phyloP scores from a whole-genome alignment of 2,888 invertebrate genomes.

The Caenorhabditis becei region DNA sequence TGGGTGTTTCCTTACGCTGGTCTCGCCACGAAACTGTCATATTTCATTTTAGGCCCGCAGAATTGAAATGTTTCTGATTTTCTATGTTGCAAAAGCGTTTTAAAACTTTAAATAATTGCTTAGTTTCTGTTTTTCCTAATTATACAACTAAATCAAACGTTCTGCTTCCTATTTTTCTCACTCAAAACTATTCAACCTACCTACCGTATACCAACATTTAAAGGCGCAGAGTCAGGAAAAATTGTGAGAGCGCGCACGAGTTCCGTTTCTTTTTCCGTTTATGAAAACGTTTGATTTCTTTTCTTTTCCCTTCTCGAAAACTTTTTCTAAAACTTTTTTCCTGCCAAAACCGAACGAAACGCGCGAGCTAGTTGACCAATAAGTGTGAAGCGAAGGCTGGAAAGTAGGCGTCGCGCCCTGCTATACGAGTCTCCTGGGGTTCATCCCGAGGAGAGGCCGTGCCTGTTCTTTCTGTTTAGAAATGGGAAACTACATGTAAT shows the following conservation, averaged over 20 bases:
- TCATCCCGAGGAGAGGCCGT: background rate
- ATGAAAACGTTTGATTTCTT: background rate
- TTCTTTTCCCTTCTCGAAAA: background rate
- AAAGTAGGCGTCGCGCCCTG: background rate
- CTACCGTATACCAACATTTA: too few relatives aligned
- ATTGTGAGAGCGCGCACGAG: background rate
- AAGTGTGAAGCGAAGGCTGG: background rate
- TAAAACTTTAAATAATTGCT: too few relatives aligned
- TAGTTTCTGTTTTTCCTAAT: too few relatives aligned
- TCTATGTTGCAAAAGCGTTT: too few relatives aligned
- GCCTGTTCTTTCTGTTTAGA: slow-evolving; percentile 11
- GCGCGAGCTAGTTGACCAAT: background rate
- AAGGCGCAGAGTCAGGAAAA: background rate
- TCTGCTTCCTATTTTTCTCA: too few relatives aligned
- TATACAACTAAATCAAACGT: too few relatives aligned
- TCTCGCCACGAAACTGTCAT: too few relatives aligned
- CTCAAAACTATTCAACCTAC: too few relatives aligned
- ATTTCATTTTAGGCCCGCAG: too few relatives aligned
- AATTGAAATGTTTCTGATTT: too few relatives aligned
- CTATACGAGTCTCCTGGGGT: slow-evolving; percentile 13
- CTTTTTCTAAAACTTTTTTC: background rate
- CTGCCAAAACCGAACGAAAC: background rate
- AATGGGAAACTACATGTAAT: background rate
- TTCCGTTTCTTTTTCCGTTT: too few relatives aligned
- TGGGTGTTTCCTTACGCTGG: too few relatives aligned